Evolutionary conservation across 2,113 vertebrate species (phyloP), one percentile per base, ranked within the genome.

Genomic region (Catharus fuscescens): DNA sequence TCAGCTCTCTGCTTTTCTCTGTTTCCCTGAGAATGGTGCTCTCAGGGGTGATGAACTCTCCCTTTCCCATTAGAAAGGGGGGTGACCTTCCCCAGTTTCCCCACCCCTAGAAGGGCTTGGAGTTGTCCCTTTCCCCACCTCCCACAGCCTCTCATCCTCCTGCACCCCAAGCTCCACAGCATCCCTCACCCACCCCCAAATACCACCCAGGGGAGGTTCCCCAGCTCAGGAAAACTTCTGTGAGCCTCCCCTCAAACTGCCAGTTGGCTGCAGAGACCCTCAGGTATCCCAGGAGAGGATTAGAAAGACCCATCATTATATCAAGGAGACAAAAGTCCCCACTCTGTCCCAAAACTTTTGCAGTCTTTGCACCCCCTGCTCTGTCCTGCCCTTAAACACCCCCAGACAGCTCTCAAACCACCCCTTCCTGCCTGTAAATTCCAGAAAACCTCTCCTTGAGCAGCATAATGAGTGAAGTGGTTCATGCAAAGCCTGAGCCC

Each of bases 261-360:
- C 62, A 31, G 4, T 1, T 31, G 19, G 59, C 54, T 73, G 14
- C 21, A 42, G 47, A 67, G 57, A 77, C 28, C 34, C 44, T 59
- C 59, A 12, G 66, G 2, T 26, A 73, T 0, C 38, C 9, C 3
- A 3, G 21, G 4, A 77, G 16, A 0, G 1, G 11, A 6, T 31
- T 9, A 40, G 7, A 61, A 65, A 80, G 14, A 53, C 25, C 4
- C n/a, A 54, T 18, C 4, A 6, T 10, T 2, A 11, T 17, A 15
- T 1, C 9, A 65, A 77, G 12, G 8, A 34, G 26, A 5, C 38
- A 59, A 34, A 66, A 59, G 15, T 5, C 8, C 5, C 11, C 6
- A 0, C 2, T 2, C 1, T 2, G 5, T 3, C 15, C 26, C 40
- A 31, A 50, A 59, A 21, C 0, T 7, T 26, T 26, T 18, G 2